A percentile compares a stretch with the other conserved stretches of the same genome.
phyloP scores from a whole-genome alignment of 2,888 invertebrate genomes.

The Therioaphis trifolii region DNA sequence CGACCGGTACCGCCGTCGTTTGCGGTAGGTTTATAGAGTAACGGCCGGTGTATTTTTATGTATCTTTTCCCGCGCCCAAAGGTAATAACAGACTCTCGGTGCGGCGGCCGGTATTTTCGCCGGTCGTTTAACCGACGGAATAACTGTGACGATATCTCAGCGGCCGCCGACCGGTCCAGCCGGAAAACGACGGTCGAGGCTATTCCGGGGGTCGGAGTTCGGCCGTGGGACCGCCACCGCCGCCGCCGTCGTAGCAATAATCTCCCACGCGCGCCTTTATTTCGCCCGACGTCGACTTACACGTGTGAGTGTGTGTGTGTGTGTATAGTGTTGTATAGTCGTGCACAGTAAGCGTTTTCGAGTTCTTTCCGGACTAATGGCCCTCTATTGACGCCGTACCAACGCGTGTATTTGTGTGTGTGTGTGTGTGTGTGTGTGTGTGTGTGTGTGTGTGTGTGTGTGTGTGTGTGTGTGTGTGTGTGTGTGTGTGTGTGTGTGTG shows the following conservation, averaged over 20 bases:
- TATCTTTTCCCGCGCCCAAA: too few species aligned
- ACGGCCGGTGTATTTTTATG: too few species aligned
- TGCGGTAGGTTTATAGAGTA: too few species aligned
- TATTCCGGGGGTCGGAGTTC: too few species aligned
- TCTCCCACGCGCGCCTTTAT: background rate
- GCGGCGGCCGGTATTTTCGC: too few species aligned
- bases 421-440: background rate
- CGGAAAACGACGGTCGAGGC: too few species aligned
- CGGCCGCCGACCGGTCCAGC: background rate
- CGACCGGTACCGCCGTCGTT: too few species aligned
- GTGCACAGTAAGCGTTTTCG: background rate
- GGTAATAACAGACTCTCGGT: too few species aligned
- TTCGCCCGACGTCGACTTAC: background rate
- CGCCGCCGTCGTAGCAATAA: too few species aligned
- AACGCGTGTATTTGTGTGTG: background rate
- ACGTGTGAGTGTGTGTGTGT: background rate
- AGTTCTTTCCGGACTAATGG: background rate
- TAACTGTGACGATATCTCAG: too few species aligned
- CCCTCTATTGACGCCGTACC: background rate
- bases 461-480: background rate
- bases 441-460: background rate
- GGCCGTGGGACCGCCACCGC: too few species aligned
- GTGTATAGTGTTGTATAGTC: background rate
- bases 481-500: background rate
- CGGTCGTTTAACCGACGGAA: too few species aligned